Evolutionary conservation across 2,888 invertebrate species (phyloP).

Genomic region (Ctenicera cuprea): DNA sequence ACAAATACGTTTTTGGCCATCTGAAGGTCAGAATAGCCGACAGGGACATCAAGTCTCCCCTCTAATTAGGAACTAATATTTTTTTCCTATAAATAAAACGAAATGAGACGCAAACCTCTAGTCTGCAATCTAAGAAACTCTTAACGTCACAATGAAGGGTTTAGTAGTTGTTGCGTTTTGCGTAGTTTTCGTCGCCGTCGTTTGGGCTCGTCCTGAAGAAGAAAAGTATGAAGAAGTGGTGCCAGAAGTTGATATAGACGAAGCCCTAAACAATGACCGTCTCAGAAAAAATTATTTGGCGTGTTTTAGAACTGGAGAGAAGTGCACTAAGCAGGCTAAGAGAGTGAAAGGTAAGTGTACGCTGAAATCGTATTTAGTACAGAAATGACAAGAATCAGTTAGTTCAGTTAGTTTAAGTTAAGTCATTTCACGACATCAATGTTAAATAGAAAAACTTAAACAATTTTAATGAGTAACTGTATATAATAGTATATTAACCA

Average conservation of each 20-base stretch:
- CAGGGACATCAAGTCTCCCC: no score
- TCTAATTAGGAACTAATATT: not conserved
- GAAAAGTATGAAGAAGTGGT: slow-evolving; percentile 77
- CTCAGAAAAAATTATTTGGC: slow-evolving; percentile 72
- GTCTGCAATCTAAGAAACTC: not conserved
- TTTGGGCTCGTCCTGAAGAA: slow-evolving; percentile 53
- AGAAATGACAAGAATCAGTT: no score
- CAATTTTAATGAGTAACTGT: no score
- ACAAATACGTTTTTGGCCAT: no score
- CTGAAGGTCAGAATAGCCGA: no score
- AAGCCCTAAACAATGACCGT: slow-evolving; percentile 80
- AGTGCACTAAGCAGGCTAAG: slow-evolving; percentile 82
- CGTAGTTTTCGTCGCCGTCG: slow-evolving; percentile 44
- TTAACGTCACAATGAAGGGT: slow-evolving; percentile 54
- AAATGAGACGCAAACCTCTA: not conserved
- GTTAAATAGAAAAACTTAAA: no score
- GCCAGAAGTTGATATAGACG: slow-evolving; percentile 80
- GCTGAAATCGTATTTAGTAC: no score
- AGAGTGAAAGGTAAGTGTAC: slow-evolving; percentile 80
- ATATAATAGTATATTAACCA: no score
- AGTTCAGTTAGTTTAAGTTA: no score
- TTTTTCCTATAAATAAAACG: not conserved
- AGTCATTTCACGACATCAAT: no score
- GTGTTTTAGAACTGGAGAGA: slow-evolving; percentile 78
- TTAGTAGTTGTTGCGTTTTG: slow-evolving; percentile 53